Percentiles rank a stretch among this genome's conserved stretches.
Conservation (phyloP, 2,797 vertebrate species). For the Microcaecilia unicolor region DNA sequence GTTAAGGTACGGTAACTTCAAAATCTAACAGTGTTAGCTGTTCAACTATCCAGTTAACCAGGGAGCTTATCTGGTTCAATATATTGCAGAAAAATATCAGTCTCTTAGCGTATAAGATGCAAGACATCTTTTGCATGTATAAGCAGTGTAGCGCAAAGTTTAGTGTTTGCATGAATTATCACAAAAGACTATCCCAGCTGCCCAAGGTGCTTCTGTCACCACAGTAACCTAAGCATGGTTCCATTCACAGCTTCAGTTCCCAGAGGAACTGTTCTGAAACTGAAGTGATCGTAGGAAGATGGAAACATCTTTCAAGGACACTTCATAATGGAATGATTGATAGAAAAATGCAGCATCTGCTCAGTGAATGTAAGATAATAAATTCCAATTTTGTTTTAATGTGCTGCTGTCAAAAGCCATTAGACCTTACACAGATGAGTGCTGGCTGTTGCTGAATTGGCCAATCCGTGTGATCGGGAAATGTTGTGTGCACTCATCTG, state of each 20-base stretch:
- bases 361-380: constrained; percentile 4
- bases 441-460: constrained; percentile 6
- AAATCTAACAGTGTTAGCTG: too few species aligned
- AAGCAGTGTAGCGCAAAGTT: too few species aligned
- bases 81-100: too few species aligned
- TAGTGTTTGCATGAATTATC: not conserved
- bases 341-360: constrained; percentile 18
- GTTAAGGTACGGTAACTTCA: too few species aligned
- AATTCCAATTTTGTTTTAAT: constrained; percentile 22
- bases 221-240: constrained; percentile 47
- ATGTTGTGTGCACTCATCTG: not conserved
- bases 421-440: constrained; percentile 18
- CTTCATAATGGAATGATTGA: constrained; percentile 5
- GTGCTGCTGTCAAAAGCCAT: constrained; percentile 18
- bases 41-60: too few species aligned
- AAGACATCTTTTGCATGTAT: too few species aligned
- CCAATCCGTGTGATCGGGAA: constrained; percentile 7
- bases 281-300: not conserved
- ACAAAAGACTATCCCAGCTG: constrained; percentile 9
- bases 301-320: constrained; percentile 30
- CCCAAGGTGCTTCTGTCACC: constrained; percentile 35
- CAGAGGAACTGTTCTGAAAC: not conserved
- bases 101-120: too few species aligned
- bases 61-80: too few species aligned
- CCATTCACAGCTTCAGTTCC: constrained; percentile 10